Conservation (phyloP, 2,888 invertebrate species). For the Perithous albicinctus region DNA sequence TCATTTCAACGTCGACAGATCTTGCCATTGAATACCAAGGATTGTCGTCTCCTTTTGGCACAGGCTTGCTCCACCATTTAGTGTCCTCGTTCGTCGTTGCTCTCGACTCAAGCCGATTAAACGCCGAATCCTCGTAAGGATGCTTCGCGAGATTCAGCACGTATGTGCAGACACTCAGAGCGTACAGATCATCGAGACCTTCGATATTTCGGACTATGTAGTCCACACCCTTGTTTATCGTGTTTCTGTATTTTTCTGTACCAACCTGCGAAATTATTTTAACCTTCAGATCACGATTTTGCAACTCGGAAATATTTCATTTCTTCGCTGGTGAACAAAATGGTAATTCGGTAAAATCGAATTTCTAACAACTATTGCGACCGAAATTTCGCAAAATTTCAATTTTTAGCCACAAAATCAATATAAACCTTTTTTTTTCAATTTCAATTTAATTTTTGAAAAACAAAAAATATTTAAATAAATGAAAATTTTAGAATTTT, state of each 20-base stretch:
- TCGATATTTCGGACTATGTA: slow-evolving; percentile 90
- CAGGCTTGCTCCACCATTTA: slow-evolving; percentile 93
- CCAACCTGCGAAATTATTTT: slow-evolving; percentile 70
- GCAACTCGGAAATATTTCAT: too few species aligned
- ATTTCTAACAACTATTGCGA: too few species aligned
- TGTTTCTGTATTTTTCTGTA: slow-evolving; percentile 86
- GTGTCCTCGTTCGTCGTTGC: slow-evolving; percentile 86
- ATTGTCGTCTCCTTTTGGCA: slow-evolving; percentile 87
- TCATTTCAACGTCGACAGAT: slow-evolving; percentile 93
- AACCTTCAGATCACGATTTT: neutral
- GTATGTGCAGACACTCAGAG: slow-evolving; percentile 91
- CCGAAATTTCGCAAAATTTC: too few species aligned
- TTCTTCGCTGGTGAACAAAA: too few species aligned
- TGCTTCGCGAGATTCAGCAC: slow-evolving; percentile 92
- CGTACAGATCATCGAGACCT: slow-evolving; percentile 89
- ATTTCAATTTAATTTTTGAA: too few species aligned
- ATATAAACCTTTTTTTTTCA: too few species aligned
- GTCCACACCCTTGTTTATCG: slow-evolving; percentile 91
- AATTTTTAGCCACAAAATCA: too few species aligned
- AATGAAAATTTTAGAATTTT: too few species aligned
- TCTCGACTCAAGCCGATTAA: slow-evolving; percentile 87
- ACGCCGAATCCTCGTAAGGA: slow-evolving; percentile 88
- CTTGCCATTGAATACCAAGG: slow-evolving; percentile 89
- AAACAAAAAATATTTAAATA: too few species aligned
- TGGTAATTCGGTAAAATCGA: too few species aligned